phyloP scores from a whole-genome alignment of 37 sponge, comb jelly and placozoan species.

The Beroe ovata region DNA sequence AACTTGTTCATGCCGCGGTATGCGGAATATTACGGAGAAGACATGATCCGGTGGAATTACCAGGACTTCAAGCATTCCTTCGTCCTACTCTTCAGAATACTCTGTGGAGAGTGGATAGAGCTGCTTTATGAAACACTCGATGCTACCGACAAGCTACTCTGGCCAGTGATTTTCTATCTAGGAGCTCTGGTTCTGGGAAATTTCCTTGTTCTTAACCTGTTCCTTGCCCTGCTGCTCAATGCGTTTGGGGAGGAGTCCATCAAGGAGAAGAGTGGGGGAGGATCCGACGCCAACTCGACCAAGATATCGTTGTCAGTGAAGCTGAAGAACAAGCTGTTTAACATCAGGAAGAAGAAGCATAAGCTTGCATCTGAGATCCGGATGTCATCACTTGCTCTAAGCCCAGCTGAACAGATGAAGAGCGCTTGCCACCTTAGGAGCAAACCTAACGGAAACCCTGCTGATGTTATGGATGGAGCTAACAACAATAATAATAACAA shows the following conservation, averaged over 20 bases:
- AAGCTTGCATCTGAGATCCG: conserved; percentile 35
- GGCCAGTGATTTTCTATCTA: conserved; percentile 32
- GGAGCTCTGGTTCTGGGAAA: conserved; percentile 59
- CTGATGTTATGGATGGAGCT: conserved; percentile 29
- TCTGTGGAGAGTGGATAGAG: conserved; percentile 70
- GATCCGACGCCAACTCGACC: not conserved
- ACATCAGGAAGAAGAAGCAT: conserved; percentile 45
- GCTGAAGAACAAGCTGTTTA: conserved; percentile 44
- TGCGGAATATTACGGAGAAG: not conserved
- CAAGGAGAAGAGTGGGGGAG: conserved; percentile 36
- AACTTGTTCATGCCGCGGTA: conserved; percentile 30
- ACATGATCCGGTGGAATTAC: conserved; percentile 35
- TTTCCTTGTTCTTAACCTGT: conserved; percentile 67
- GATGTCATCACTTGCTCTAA: conserved; percentile 20
- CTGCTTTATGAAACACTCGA: conserved; percentile 68
- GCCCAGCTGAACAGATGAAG: conserved; percentile 54
- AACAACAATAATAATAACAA: conserved; percentile 67
- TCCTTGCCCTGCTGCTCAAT: conserved; percentile 67
- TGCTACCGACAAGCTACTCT: not conserved
- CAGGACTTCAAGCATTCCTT: conserved; percentile 65
- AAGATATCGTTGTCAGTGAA: not conserved
- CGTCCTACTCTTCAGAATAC: conserved; percentile 67
- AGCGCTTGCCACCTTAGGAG: not conserved
- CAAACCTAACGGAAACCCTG: conserved; percentile 40
- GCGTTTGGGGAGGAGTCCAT: conserved; percentile 66